A percentile compares a stretch with the other conserved stretches of the same genome.
Conservation (phyloP, 2,888 invertebrate genomes). For the Ennomos quercinarius region DNA sequence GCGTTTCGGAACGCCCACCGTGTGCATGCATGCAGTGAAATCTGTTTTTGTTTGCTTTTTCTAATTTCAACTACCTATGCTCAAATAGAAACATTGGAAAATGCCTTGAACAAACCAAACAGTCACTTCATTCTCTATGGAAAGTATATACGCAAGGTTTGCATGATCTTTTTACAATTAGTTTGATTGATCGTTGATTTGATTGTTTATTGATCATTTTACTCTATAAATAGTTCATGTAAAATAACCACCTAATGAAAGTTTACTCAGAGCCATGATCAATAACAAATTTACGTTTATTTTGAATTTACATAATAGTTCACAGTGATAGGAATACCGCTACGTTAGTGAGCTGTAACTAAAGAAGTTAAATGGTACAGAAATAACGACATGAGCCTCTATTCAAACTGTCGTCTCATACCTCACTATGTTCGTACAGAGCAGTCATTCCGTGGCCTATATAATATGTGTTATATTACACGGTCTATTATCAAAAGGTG, state of each 20-base stretch:
- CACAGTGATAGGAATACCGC: too few species aligned
- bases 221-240: too few species aligned
- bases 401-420: slow-evolving; percentile 4
- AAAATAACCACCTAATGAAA: too few species aligned
- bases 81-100: neutral
- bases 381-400: slow-evolving; percentile 7
- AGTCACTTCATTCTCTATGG: too few species aligned
- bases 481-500: slow-evolving; percentile 61
- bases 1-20: slow-evolving; percentile 30
- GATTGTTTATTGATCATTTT: too few species aligned
- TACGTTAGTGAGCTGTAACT: neutral
- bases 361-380: slow-evolving; percentile 4
- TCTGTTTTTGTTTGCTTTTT: slow-evolving; percentile 17
- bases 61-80: slow-evolving; percentile 10
- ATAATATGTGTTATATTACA: slow-evolving; percentile 22
- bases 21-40: slow-evolving; percentile 20
- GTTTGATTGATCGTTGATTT: too few species aligned
- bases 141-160: too few species aligned
- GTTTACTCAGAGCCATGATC: too few species aligned
- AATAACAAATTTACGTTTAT: too few species aligned
- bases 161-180: too few species aligned
- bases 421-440: slow-evolving; percentile 11
- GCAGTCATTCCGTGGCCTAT: slow-evolving; percentile 2
- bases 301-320: too few species aligned
- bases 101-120: too few species aligned